phyloP scores from a whole-genome alignment of 2,113 vertebrate genomes.

The Trematocara macrostoma region DNA sequence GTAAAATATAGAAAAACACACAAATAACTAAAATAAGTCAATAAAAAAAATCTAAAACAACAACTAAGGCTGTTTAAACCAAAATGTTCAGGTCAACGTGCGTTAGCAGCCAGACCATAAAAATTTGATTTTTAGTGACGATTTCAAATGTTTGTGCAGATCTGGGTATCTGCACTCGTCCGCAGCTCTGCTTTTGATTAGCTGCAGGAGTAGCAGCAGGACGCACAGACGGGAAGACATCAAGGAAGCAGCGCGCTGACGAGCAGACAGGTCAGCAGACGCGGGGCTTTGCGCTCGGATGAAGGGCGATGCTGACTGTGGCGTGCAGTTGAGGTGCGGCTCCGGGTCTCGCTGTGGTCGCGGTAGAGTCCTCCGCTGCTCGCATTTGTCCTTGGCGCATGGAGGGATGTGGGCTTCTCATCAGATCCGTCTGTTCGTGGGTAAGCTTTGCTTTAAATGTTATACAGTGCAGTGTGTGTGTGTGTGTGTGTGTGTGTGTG shows the following conservation, averaged over 20 bases:
- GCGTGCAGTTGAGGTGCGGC: neutral
- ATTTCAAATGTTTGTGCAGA: neutral
- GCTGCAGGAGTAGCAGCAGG: neutral
- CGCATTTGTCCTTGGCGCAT: neutral
- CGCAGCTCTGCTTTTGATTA: neutral
- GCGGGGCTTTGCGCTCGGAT: neutral
- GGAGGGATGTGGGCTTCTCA: neutral
- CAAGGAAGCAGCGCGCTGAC: neutral
- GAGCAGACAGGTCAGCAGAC: neutral
- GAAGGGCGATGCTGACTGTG: neutral
- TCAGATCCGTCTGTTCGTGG: neutral
- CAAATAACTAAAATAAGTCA: neutral
- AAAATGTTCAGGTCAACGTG: neutral
- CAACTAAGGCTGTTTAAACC: neutral
- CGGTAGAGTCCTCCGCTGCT: neutral
- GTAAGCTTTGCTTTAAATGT: neutral
- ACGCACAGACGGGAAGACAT: neutral
- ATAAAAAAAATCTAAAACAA: neutral
- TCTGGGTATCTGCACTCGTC: rapidly evolving
- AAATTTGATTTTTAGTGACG: neutral
- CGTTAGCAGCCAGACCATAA: neutral
- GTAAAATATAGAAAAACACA: neutral
- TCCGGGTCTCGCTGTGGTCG: neutral
- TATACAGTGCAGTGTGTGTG: neutral
- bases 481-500: neutral